phyloP scores from a whole-genome alignment of 2,888 invertebrate genomes.

The Zhuqinia jingwanae region DNA sequence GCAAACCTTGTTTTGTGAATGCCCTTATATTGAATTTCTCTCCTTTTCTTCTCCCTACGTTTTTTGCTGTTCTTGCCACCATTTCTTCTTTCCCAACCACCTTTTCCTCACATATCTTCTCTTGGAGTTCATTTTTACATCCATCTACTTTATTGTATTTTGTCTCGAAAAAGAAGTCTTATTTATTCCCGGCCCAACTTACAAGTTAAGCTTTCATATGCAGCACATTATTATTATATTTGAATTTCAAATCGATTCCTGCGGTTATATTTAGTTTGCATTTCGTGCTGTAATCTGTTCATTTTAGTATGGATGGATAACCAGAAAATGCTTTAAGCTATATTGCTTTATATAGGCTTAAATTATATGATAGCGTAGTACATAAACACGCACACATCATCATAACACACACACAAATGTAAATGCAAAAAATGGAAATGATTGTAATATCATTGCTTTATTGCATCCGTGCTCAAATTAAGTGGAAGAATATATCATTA shows the following conservation, averaged over 20 bases:
- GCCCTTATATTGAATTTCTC: background rate
- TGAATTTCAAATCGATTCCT: conserved; percentile 40
- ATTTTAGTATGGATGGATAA: background rate
- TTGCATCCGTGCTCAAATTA: conserved; percentile 16
- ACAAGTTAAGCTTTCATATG: conserved; percentile 8
- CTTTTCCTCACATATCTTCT: background rate
- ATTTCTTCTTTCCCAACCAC: background rate
- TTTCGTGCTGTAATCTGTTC: conserved; percentile 12
- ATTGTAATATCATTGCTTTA: conserved; percentile 18
- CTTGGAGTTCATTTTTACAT: too few species aligned
- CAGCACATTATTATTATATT: too few species aligned
- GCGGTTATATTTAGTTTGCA: conserved; percentile 1
- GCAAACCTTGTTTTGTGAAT: background rate
- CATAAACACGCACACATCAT: too few species aligned
- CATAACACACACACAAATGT: too few species aligned
- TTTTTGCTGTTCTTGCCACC: too few species aligned
- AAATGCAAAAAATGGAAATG: background rate
- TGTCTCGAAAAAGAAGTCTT: background rate
- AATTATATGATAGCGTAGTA: background rate
- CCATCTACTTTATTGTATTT: background rate
- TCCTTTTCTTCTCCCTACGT: too few species aligned
- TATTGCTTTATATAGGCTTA: conserved; percentile 1
- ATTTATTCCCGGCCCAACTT: background rate
- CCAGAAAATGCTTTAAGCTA: background rate
- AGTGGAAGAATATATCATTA: conserved; percentile 2